Evolutionary conservation across 2,113 vertebrate genomes (phyloP), one percentile per base, ranked within the genome.

Genomic region (Myocastor coypus): DNA sequence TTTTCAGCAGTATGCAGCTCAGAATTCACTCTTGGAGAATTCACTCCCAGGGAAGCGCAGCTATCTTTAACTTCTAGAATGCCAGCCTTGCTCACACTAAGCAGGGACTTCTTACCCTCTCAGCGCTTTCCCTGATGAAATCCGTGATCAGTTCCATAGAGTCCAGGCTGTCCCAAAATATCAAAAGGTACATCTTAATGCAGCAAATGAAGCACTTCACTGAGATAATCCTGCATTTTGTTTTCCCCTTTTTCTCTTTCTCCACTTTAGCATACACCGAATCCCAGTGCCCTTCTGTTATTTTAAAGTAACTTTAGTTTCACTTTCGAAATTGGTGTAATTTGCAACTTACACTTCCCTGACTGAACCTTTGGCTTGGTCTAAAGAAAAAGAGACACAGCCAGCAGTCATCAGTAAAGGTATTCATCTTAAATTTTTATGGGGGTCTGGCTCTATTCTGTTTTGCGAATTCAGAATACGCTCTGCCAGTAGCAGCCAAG

Each of bases 241-340:
- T 3, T 14, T 63, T 64, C 3, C 42, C 28, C 63, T 42, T 34
- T 19, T 26, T 46, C 22, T 20, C 17, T 24, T 30, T 34, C 37
- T 8, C 37, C 3, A 80, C 24, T 28, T 55, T 52, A 46, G 26
- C 86, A 34, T 6, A 34, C 37, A 42, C 69, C 40, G 46, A 83
- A 7, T 57, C 7, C 0, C 61, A 82, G 64, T 71, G 34, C 14
- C 16, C 13, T 69, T 69, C 55, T 55, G 66, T 59, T 46, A 46
- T 80, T 93, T 0, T 64, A 59, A 66, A 85, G 59, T 12, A 82
- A 80, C 32, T 91, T 96, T n/a, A 97, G 93, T 98, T 98, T 98
- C 97, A 97, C 96, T 97, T 97, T 97, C 46, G 1, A 46, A 26
- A 92, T 61, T 68, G 63, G 71, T 75, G 55, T 59, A 63, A 90